Evolutionary conservation across 2,113 vertebrate species (phyloP).

Genomic region (Cathartes aura): DNA sequence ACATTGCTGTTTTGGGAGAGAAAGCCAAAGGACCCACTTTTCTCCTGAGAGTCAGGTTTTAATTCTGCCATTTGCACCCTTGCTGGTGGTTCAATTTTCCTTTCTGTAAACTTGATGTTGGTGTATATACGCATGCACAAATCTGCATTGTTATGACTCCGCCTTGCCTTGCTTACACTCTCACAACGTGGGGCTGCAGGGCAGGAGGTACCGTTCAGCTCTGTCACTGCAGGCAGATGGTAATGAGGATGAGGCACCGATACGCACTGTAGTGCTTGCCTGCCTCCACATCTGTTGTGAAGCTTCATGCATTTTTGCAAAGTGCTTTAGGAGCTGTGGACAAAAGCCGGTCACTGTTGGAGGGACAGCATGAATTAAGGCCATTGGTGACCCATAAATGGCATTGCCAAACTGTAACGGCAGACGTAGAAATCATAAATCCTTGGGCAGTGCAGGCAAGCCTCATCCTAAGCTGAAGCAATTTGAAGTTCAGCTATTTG

Average conservation of each 20-base stretch:
- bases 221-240: background rate
- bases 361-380: background rate
- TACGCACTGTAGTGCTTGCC: background rate
- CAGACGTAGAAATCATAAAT: background rate
- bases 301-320: background rate
- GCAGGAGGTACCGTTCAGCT: background rate
- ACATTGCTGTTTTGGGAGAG: background rate
- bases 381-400: background rate
- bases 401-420: background rate
- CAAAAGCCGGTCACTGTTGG: background rate
- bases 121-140: accelerated
- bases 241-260: background rate
- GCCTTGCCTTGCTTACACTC: background rate
- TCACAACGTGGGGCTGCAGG: accelerated
- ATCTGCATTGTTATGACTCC: accelerated
- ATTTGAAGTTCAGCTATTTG: background rate
- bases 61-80: background rate
- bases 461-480: background rate
- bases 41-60: background rate
- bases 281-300: background rate
- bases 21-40: background rate
- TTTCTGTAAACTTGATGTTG: background rate
- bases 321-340: background rate
- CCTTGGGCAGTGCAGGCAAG: background rate
- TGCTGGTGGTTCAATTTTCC: background rate